These are phyloP conservation scores for Pygoscelis antarcticus DNA, from an alignment of 2,113 vertebrate species.

Conservation along the genomic window DNA sequence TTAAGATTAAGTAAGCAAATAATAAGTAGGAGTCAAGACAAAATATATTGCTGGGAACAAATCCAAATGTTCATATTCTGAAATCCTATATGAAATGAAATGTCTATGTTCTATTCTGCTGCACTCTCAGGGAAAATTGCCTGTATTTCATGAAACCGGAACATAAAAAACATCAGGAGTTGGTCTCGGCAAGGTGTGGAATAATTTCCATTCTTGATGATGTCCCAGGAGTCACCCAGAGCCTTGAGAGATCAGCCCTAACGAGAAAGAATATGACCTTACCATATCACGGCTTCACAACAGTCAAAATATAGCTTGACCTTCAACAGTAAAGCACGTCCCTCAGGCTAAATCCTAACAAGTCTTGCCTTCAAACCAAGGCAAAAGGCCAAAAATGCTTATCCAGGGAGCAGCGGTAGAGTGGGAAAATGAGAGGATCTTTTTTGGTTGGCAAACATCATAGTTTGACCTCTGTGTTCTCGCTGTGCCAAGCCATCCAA, in stretches of 20 bases:
- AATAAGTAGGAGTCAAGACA: background rate
- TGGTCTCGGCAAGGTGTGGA: constrained; percentile 12
- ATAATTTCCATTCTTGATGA: constrained; percentile 28
- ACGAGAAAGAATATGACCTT: constrained; percentile 17
- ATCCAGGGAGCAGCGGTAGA: constrained; percentile 22
- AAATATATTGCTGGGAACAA: background rate
- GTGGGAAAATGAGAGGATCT: constrained; percentile 34
- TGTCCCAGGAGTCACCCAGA: background rate
- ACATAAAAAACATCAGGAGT: background rate
- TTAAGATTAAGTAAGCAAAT: background rate
- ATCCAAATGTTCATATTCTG: background rate
- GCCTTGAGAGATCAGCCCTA: constrained; percentile 43
- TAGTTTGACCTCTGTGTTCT: constrained; percentile 51
- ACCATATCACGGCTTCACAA: constrained; percentile 41
- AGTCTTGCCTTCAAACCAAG: constrained; percentile 58
- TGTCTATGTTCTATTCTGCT: background rate
- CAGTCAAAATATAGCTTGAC: constrained; percentile 51
- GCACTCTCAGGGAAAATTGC: background rate
- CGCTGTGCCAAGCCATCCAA: constrained; percentile 48
- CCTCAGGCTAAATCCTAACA: constrained; percentile 58
- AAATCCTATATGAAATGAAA: background rate
- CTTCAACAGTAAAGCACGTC: constrained; percentile 50
- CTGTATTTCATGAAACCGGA: background rate
- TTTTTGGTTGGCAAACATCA: constrained; percentile 37
- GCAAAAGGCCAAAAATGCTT: constrained; percentile 65